phyloP scores from a whole-genome alignment of 2,888 invertebrate genomes.

The Limnephilus lunatus region DNA sequence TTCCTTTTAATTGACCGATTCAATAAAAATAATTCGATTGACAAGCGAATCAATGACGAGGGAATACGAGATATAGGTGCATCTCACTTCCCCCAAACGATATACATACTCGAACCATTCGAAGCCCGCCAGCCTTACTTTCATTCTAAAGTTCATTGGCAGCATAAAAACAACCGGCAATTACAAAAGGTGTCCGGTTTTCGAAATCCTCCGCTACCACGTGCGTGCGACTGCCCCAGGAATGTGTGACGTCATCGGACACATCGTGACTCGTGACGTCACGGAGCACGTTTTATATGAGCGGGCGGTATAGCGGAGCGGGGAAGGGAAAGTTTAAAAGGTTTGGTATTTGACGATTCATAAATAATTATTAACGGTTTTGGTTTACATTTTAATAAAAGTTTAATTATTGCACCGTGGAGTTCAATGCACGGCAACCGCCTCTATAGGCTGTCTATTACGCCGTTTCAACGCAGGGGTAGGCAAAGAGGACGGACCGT shows the following conservation, averaged over 20 bases:
- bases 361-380: not conserved
- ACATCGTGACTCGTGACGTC: slow-evolving; percentile 33
- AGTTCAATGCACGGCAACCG: not conserved
- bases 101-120: not conserved
- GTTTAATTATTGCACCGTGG: not conserved
- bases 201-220: not conserved
- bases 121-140: not conserved
- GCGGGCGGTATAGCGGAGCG: not conserved
- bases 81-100: no score
- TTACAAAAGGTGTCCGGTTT: slow-evolving; percentile 18
- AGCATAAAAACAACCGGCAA: slow-evolving; percentile 33
- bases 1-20: not conserved
- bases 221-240: not conserved
- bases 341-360: not conserved
- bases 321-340: slow-evolving; percentile 25
- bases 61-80: not conserved
- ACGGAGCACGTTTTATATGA: not conserved
- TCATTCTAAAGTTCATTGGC: slow-evolving; percentile 24
- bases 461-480: no score
- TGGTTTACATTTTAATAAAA: not conserved
- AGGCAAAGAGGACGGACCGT: not conserved
- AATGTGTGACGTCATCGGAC: slow-evolving; percentile 32
- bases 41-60: not conserved
- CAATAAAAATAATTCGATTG: not conserved
- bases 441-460: not conserved